Percentiles rank a stretch among this genome's conserved stretches.
phyloP scores from a whole-genome alignment of 2,888 invertebrate genomes.

The Myathropa florea region DNA sequence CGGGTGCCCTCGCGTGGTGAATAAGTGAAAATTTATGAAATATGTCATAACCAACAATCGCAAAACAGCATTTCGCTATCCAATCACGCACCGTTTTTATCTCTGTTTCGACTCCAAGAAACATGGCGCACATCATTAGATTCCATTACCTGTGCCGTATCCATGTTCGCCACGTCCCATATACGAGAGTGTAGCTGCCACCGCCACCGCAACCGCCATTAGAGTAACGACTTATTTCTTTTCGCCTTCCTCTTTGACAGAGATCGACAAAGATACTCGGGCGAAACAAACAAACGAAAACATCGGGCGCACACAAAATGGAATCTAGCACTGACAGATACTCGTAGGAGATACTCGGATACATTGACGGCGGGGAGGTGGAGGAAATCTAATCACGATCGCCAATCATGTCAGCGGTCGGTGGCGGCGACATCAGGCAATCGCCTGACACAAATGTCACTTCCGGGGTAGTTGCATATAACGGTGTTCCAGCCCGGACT shows the following conservation, averaged over 20 bases:
- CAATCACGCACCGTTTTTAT: slow-evolving; percentile 53
- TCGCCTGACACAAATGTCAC: background rate
- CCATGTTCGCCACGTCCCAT: slow-evolving; percentile 38
- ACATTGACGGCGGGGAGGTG: background rate
- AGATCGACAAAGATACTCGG: slow-evolving; percentile 23
- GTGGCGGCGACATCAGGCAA: background rate
- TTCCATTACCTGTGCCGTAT: slow-evolving; percentile 20
- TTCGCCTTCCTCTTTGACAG: slow-evolving; percentile 16
- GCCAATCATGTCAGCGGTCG: background rate
- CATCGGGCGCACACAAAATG: slow-evolving; percentile 19
- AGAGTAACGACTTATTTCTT: background rate
- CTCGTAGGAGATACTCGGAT: too few species aligned
- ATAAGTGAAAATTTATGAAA: slow-evolving; percentile 20
- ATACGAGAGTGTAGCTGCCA: background rate
- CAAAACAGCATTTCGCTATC: slow-evolving; percentile 25
- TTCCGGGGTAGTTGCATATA: background rate
- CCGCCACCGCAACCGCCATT: slow-evolving; percentile 24
- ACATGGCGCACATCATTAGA: slow-evolving; percentile 60
- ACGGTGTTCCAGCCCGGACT: background rate
- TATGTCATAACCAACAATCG: background rate
- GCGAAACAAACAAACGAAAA: background rate
- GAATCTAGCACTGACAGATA: slow-evolving; percentile 6
- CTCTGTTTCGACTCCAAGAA: slow-evolving; percentile 33
- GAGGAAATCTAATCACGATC: background rate
- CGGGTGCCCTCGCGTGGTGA: background rate